Evolutionary conservation across 2,888 invertebrate species (phyloP).

Genomic region (Metopia argyrocephala): DNA sequence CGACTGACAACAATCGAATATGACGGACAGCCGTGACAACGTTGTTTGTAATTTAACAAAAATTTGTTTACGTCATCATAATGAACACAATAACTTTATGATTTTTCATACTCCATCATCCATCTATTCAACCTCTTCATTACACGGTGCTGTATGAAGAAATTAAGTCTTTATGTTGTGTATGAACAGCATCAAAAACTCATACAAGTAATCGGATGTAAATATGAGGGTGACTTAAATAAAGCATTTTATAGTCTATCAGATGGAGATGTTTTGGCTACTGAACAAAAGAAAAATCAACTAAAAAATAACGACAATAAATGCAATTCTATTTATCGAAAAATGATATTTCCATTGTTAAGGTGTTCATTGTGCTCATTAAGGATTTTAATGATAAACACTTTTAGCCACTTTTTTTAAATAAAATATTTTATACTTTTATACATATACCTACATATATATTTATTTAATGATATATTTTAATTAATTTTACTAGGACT

Average conservation of each 20-base stretch:
- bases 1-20: constrained; percentile 47
- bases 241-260: constrained; percentile 54
- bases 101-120: constrained; percentile 59
- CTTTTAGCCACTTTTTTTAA: constrained; percentile 57
- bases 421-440: background rate
- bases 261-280: constrained; percentile 38
- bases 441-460: too few species aligned
- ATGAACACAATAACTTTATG: constrained; percentile 71
- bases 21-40: constrained; percentile 67
- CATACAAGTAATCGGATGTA: background rate
- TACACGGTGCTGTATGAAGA: background rate
- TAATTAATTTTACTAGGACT: too few species aligned
- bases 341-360: constrained; percentile 39
- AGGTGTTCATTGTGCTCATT: constrained; percentile 54
- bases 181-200: constrained; percentile 5
- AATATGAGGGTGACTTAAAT: constrained; percentile 51
- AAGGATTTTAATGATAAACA: constrained; percentile 41
- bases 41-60: constrained; percentile 70
- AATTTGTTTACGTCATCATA: constrained; percentile 77
- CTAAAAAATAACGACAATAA: constrained; percentile 32
- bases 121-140: background rate
- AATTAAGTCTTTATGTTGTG: constrained; percentile 49
- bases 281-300: constrained; percentile 16
- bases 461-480: too few species aligned
- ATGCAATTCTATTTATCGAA: constrained; percentile 7